Percentiles rank a stretch among this genome's conserved stretches.
Evolutionary conservation across 2,888 invertebrate genomes (phyloP).

Genomic region (Hypomecis atomaria): DNA sequence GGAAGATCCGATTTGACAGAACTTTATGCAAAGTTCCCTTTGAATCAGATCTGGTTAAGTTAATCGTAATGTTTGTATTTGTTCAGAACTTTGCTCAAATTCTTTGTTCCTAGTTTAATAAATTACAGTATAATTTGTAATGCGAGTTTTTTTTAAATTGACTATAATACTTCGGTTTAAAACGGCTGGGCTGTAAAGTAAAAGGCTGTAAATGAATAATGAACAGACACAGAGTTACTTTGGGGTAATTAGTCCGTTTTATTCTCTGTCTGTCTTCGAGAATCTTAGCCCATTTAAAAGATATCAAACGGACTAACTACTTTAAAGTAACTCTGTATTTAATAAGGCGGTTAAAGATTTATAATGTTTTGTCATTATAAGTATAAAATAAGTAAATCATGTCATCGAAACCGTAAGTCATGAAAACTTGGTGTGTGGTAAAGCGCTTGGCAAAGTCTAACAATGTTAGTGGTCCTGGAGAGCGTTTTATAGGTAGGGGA

Average conservation of each 20-base stretch:
- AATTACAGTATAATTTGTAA: constrained; percentile 25
- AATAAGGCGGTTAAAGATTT: no score
- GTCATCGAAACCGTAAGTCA: constrained; percentile 21
- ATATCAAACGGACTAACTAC: no score
- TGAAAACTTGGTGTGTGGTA: constrained; percentile 43
- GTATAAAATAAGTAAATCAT: no score
- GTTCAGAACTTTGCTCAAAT: constrained; percentile 33
- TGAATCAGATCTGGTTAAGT: constrained; percentile 53
- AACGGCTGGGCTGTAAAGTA: no score
- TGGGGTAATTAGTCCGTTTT: no score
- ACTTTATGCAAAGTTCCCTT: constrained; percentile 57
- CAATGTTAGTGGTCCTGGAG: constrained; percentile 36
- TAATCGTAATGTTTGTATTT: constrained; percentile 11
- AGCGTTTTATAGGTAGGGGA: constrained; percentile 41
- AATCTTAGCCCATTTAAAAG: no score
- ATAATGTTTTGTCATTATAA: no score
- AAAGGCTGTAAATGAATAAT: no score
- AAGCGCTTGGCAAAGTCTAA: constrained; percentile 26
- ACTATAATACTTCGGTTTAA: no score
- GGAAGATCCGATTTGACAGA: constrained; percentile 56
- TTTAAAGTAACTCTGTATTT: no score
- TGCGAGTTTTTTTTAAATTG: constrained; percentile 27
- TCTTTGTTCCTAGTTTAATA: constrained; percentile 40
- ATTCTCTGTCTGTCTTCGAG: no score
- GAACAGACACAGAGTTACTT: no score